A percentile compares a stretch with the other conserved stretches of the same genome.
Evolutionary conservation across 2,113 vertebrate genomes (phyloP).

Genomic region (Spea multiplicata): DNA sequence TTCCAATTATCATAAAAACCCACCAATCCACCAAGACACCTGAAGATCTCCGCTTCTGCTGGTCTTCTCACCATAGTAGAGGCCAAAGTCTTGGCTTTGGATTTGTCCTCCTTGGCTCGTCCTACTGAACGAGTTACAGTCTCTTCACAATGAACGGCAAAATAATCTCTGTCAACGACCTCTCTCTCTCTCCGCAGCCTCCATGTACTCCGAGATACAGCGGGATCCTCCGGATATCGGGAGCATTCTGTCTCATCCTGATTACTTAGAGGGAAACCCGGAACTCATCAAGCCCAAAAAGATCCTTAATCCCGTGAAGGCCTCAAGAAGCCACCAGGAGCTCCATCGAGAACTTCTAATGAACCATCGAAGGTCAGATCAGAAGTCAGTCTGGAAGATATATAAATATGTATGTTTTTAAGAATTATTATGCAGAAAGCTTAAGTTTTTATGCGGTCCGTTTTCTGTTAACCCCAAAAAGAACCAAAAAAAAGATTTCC

Average conservation of each 20-base stretch:
- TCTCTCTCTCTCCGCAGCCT: conserved; percentile 63
- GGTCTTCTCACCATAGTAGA: too few relatives aligned
- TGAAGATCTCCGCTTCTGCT: too few relatives aligned
- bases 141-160: not conserved
- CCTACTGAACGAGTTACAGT: not conserved
- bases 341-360: conserved; percentile 82
- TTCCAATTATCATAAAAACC: too few relatives aligned
- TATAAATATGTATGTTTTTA: too few relatives aligned
- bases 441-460: too few relatives aligned
- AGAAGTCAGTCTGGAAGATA: too few relatives aligned
- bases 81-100: not conserved
- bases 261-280: conserved; percentile 71
- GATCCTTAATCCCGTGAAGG: conserved; percentile 78
- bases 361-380: conserved; percentile 80
- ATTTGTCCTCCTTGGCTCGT: too few relatives aligned
- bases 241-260: conserved; percentile 70
- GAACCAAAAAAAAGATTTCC: too few relatives aligned
- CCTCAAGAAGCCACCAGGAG: conserved; percentile 81
- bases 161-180: too few relatives aligned
- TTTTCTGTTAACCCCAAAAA: too few relatives aligned
- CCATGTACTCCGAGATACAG: conserved; percentile 80
- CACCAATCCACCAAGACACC: too few relatives aligned
- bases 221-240: conserved; percentile 64
- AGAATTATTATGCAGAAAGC: too few relatives aligned
- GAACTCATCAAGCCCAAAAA: conserved; percentile 88